Conservation (phyloP, 2,113 vertebrate genomes). For the human (Homo sapiens) region GRCh38 chr1:61377501-61378000, state of each 20-base stretch:
- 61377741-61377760: conserved; percentile 49
- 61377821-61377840: conserved; percentile 57
- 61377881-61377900: conserved; percentile 39
- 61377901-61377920: conserved; percentile 60
- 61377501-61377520: not conserved
- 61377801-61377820: conserved; percentile 50
- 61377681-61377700: conserved; percentile 63
- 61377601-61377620: not conserved
- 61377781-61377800: conserved; percentile 48
- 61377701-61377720: conserved; percentile 56
- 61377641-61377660: not conserved
- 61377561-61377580: not conserved
- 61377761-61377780: not conserved
- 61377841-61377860: not conserved
- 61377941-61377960: not conserved
- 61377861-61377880: not conserved
- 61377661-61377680: conserved; percentile 51
- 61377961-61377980: not conserved
- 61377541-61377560: not conserved
- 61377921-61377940: conserved; percentile 47
- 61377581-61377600: conserved; percentile 17
- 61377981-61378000: conserved; percentile 7
- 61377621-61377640: not conserved
- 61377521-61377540: not conserved
- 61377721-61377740: conserved; percentile 20